Percentiles rank a stretch among this genome's conserved stretches.
phyloP scores from a whole-genome alignment of 2,113 vertebrate genomes.

The Colinus virginianus region DNA sequence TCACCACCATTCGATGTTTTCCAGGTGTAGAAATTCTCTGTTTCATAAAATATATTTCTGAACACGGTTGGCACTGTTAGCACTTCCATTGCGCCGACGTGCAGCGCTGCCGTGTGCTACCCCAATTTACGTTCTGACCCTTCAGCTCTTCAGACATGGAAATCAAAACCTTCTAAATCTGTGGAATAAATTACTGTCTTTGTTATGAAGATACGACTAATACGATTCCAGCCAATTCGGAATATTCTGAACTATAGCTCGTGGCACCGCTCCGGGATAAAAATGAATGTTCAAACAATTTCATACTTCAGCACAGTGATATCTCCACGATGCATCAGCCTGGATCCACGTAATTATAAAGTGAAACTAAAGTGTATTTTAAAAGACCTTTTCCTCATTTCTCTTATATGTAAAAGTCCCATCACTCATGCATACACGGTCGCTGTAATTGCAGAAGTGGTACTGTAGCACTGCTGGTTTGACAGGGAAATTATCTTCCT shows the following conservation, averaged over 20 bases:
- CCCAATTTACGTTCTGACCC: constrained; percentile 15
- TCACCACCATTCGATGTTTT: neutral
- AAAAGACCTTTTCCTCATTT: constrained; percentile 26
- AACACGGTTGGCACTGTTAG: neutral
- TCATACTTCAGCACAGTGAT: neutral
- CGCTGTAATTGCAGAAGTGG: neutral
- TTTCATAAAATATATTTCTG: no score
- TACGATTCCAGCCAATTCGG: constrained; percentile 22
- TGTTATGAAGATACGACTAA: constrained; percentile 33
- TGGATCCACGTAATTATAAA: constrained; percentile 15
- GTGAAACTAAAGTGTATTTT: constrained; percentile 40
- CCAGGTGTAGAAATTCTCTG: neutral
- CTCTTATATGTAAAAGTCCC: constrained; percentile 1
- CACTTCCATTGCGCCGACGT: neutral
- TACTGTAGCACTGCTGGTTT: neutral
- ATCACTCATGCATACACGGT: neutral
- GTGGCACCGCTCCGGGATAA: neutral
- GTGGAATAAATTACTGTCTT: constrained; percentile 20
- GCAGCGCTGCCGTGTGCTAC: neutral
- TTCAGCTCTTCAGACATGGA: constrained; percentile 14
- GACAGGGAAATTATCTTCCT: neutral
- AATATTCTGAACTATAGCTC: constrained; percentile 14
- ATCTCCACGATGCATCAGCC: constrained; percentile 25
- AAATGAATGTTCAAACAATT: constrained; percentile 58
- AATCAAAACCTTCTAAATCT: constrained; percentile 29